A percentile compares a stretch with the other conserved stretches of the same genome.
These are phyloP conservation scores for Noctua pronuba DNA, from an alignment of 2,888 invertebrate genomes.

Conservation along the genomic window DNA sequence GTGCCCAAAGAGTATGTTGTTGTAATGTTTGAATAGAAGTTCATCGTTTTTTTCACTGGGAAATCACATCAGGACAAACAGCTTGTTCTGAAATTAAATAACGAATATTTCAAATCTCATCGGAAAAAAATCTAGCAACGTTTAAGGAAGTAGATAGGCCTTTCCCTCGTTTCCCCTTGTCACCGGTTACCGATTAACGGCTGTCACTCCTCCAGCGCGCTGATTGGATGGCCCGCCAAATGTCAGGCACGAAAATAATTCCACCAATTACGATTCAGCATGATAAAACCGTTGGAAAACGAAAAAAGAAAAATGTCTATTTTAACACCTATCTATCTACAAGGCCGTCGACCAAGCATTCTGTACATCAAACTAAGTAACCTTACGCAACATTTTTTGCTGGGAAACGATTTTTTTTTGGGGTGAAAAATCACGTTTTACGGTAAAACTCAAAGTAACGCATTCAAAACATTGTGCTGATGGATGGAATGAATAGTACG, in stretches of 20 bases:
- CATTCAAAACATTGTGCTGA: too few species aligned
- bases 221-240: slow-evolving; percentile 46
- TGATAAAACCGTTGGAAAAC: slow-evolving; percentile 3
- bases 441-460: too few species aligned
- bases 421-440: too few species aligned
- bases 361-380: too few species aligned
- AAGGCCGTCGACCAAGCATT: too few species aligned
- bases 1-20: not conserved
- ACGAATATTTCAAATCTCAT: not conserved
- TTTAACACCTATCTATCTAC: not conserved
- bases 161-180: slow-evolving; percentile 23
- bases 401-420: too few species aligned
- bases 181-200: slow-evolving; percentile 40
- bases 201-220: slow-evolving; percentile 37
- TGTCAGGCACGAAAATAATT: slow-evolving; percentile 46
- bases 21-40: not conserved
- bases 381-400: too few species aligned
- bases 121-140: not conserved
- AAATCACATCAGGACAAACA: not conserved
- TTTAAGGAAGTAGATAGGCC: slow-evolving; percentile 1
- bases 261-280: slow-evolving; percentile 43
- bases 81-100: not conserved
- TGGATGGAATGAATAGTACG: too few species aligned
- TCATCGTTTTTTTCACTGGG: not conserved
- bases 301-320: slow-evolving; percentile 13